Percentiles rank a stretch among this genome's conserved stretches.
These are phyloP conservation scores for Myotis pilosus DNA, from an alignment of 2,797 vertebrate genomes.

Conservation along the genomic window DNA sequence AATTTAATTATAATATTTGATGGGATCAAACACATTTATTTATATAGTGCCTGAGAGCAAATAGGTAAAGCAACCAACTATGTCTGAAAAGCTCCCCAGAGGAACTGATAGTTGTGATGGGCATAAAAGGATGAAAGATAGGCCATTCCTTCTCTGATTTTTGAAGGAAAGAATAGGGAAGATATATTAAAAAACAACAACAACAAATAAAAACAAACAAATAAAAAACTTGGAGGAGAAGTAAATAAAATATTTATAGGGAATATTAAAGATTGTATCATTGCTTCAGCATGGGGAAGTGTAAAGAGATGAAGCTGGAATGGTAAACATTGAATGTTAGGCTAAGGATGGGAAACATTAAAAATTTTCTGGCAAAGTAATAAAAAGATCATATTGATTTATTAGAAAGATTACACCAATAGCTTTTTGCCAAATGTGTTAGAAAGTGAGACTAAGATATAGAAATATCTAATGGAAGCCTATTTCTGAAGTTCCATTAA, in stretches of 20 bases:
- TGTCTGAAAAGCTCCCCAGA: neutral
- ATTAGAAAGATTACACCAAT: neutral
- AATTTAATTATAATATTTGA: neutral
- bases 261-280: neutral
- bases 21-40: neutral
- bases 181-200: neutral
- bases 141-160: neutral
- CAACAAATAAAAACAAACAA: neutral
- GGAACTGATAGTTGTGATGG: neutral
- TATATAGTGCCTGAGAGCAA: neutral
- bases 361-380: neutral
- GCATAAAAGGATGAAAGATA: neutral
- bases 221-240: neutral
- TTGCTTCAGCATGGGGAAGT: neutral
- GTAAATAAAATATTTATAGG: neutral
- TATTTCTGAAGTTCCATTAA: slow-evolving; percentile 12
- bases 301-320: neutral
- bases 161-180: neutral
- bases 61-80: neutral
- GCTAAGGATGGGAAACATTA: neutral
- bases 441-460: neutral
- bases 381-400: neutral
- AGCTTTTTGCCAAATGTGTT: neutral
- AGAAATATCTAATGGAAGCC: neutral
- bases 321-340: neutral